Evolutionary conservation across 1,140 invertebrate genomes (phyloP).

Genomic region (Chionoecetes opilio): DNA sequence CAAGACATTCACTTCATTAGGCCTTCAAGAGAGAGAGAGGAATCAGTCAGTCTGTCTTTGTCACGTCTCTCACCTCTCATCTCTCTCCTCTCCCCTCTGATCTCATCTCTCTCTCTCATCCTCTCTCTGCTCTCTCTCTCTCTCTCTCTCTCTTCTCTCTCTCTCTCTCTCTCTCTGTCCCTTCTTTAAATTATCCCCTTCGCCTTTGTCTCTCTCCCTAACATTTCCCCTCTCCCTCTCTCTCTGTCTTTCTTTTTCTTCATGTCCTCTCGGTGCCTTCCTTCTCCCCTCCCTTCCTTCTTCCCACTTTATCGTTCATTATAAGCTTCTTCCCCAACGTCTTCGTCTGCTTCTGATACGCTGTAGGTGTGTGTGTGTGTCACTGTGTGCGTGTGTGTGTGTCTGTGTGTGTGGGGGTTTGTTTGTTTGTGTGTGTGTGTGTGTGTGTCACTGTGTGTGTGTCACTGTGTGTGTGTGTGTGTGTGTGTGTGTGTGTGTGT

Average conservation of each 20-base stretch:
- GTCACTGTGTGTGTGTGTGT: too few species aligned
- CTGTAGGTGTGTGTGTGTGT: too few species aligned
- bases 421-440: too few species aligned
- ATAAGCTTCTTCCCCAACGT: conserved; percentile 7
- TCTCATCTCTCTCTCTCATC: neutral
- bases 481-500: too few species aligned
- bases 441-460: too few species aligned
- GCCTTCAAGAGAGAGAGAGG: neutral
- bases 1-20: too few species aligned
- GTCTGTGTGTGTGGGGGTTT: too few species aligned
- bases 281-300: neutral
- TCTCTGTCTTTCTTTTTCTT: conserved; percentile 38
- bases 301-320: conserved; percentile 29
- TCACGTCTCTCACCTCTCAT: neutral
- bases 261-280: conserved; percentile 2
- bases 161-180: conserved; percentile 29
- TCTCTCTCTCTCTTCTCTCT: neutral
- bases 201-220: neutral
- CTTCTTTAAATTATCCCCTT: conserved; percentile 36
- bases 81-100: neutral
- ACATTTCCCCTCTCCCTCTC: conserved; percentile 35
- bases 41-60: neutral
- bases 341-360: neutral
- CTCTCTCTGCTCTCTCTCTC: conserved; percentile 33
- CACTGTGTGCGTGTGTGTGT: too few species aligned